Conservation (phyloP, 2,888 invertebrate species). For the Aleiodes testaceus region DNA sequence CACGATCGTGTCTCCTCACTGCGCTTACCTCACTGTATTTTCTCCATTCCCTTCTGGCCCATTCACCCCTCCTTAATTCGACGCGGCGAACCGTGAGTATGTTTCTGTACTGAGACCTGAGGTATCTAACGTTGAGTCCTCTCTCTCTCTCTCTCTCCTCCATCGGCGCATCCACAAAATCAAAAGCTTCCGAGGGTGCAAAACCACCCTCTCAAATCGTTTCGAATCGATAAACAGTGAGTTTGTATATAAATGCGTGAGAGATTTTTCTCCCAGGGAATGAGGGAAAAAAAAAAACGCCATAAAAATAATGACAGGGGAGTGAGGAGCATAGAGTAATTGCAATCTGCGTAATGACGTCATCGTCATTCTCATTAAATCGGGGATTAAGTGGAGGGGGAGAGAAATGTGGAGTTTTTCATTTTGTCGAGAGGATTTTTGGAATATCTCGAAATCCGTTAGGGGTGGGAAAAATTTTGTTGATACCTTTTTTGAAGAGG, state of each 20-base stretch:
- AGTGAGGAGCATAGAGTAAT: background rate
- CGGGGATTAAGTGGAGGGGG: no score
- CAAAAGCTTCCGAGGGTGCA: slow-evolving; percentile 64
- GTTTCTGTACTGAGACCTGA: slow-evolving; percentile 48
- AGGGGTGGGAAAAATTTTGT: no score
- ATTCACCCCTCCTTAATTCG: slow-evolving; percentile 63
- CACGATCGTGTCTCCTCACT: slow-evolving; percentile 30
- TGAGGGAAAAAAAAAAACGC: background rate
- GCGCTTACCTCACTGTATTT: slow-evolving; percentile 33
- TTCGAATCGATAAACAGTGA: slow-evolving; percentile 65
- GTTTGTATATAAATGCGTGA: slow-evolving; percentile 28
- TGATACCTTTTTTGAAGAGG: no score
- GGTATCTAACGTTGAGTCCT: slow-evolving; percentile 36
- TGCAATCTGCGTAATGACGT: slow-evolving; percentile 5
- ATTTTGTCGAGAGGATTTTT: no score
- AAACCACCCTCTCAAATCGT: slow-evolving; percentile 67
- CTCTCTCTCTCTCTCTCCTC: background rate
- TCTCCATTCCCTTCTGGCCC: slow-evolving; percentile 43
- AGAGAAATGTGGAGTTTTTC: no score
- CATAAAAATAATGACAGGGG: background rate
- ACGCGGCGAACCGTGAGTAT: slow-evolving; percentile 66
- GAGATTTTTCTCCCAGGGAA: background rate
- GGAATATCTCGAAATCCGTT: no score
- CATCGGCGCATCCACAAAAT: slow-evolving; percentile 59
- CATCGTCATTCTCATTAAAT: no score